Base-by-base conservation (phyloP, 2,797 vertebrate genomes). In the Sebastes miniatus region DNA sequence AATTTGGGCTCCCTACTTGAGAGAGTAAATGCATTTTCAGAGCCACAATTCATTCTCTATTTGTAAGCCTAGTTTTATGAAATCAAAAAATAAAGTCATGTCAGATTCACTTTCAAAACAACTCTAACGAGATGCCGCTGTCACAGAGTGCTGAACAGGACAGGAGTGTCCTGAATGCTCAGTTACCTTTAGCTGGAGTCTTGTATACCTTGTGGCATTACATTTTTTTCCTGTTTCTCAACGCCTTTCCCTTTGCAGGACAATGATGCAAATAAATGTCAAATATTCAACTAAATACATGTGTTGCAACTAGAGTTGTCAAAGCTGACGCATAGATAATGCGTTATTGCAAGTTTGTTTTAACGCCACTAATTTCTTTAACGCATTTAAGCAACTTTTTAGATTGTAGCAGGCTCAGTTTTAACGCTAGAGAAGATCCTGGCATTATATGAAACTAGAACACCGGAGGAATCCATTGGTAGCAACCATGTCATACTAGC, bases 1-100 rank as follows among this genome's bases (percentile, higher is more conserved):
- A 69, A 88, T 87, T 88, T 84, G 56, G 62, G 11, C 73, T 82
- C 22, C 67, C 64, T 63, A 57, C 66, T 81, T 77, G 24, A 77
- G 59, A 72, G 54, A 64, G 34, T 24, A 58, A 50, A 57, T 77
- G 70, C 57, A 68, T 83, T 87, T 81, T 89, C 39, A 63, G 59
- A 79, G 68, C 36, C 56, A 75, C 24, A 79, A 78, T 79, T 75
- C 43, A 50, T 39, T 59, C 36, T 16, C 5, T 61, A 4, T 83
- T 83, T 81, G 64, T 27, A 64, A 83, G 31, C 16, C 57, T 14
- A 12, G 24, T 69, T 83, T 76, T 63, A 50, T 79, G 10, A 31
- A 67, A 77, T 87, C 39, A 25, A 69, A 77, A 25, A 67, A 77
- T 72, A 65, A 36, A 66, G 9, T 18, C 34, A 36, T 77, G 85